These are phyloP conservation scores for Drusus annulatus DNA, from an alignment of 1,140 invertebrate species.

Conservation along the genomic window DNA sequence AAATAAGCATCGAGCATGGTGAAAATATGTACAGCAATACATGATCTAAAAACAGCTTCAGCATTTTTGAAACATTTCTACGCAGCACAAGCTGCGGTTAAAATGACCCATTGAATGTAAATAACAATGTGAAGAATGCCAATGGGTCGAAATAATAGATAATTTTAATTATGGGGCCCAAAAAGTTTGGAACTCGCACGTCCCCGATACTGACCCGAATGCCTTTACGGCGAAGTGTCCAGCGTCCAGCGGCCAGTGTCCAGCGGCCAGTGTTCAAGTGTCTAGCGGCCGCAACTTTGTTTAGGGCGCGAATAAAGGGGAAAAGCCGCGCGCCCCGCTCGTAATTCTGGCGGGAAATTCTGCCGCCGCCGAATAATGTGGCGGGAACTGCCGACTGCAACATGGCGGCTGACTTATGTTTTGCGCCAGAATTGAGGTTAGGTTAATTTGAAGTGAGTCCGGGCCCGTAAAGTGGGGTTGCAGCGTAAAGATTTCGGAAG, in stretches of 20 bases:
- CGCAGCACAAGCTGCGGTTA: no score
- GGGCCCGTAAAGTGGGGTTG: conserved; percentile 17
- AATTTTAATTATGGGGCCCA: background rate
- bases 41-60: no score
- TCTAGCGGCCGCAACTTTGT: conserved; percentile 55
- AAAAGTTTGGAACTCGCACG: background rate
- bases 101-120: no score
- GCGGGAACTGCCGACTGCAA: conserved; percentile 53
- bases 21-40: no score
- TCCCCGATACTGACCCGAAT: background rate
- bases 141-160: no score
- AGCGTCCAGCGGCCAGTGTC: conserved; percentile 41
- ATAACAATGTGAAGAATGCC: no score
- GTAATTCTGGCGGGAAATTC: conserved; percentile 48
- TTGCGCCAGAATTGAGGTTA: conserved; percentile 48
- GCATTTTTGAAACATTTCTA: no score
- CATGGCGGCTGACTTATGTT: conserved; percentile 49
- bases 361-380: conserved; percentile 48
- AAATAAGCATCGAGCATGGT: no score
- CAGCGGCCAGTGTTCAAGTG: conserved; percentile 17
- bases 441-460: conserved; percentile 49
- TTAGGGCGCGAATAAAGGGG: conserved; percentile 56
- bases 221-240: conserved; percentile 2
- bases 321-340: conserved; percentile 51
- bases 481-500: conserved; percentile 32